Percentiles rank a stretch among this genome's conserved stretches.
phyloP scores from a whole-genome alignment of 2,888 invertebrate genomes.

The Conus canariensis region DNA sequence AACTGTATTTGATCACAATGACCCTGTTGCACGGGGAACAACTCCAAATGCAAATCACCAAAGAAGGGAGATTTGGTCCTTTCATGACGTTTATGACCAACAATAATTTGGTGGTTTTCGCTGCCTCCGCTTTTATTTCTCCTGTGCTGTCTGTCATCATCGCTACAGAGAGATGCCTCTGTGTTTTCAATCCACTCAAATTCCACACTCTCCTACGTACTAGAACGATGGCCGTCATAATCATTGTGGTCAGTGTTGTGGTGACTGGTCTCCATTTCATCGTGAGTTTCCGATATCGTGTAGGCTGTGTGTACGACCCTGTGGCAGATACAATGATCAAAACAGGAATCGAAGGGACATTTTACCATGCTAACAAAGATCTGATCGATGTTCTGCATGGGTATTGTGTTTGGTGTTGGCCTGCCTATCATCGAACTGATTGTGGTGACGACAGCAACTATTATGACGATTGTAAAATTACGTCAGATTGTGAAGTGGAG shows the following conservation, averaged over 20 bases:
- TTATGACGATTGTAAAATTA: background rate
- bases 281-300: background rate
- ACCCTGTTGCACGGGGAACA: background rate
- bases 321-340: background rate
- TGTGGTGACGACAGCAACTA: background rate
- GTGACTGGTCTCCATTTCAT: background rate
- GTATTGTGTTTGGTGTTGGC: background rate
- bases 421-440: background rate
- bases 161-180: background rate
- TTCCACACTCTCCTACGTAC: background rate
- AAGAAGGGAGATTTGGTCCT: background rate
- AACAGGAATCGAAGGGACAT: background rate
- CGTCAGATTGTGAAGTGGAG: background rate
- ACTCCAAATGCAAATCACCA: background rate
- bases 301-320: background rate
- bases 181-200: background rate
- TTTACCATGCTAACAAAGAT: background rate
- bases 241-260: background rate
- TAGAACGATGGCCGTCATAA: background rate
- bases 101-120: background rate
- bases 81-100: background rate
- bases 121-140: background rate
- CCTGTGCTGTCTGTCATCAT: slow-evolving; percentile 5
- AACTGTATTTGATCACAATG: background rate
- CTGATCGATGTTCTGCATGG: background rate